Conservation (phyloP, 2,797 vertebrate genomes). For the Tenualosa ilisha region DNA sequence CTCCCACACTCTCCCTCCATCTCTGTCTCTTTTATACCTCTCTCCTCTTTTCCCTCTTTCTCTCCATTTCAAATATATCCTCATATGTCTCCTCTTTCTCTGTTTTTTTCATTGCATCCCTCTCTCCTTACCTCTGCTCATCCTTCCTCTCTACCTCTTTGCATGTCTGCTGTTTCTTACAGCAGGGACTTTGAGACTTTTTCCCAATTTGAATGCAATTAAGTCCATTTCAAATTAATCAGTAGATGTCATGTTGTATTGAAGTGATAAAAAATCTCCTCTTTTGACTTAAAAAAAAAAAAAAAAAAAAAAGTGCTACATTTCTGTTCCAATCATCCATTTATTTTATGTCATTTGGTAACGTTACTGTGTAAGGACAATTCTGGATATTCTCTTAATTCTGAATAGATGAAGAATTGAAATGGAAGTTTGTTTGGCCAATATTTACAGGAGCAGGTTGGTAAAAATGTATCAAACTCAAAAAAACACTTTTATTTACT, state of each 20-base stretch:
- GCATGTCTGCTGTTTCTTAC: not conserved
- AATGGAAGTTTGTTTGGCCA: no score
- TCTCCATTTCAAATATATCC: not conserved
- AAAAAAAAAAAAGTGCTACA: no score
- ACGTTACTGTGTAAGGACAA: no score
- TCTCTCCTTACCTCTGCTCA: not conserved
- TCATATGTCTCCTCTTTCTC: not conserved
- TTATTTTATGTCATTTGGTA: no score
- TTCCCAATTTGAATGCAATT: not conserved
- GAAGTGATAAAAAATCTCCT: not conserved
- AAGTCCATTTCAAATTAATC: not conserved
- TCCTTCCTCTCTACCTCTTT: not conserved
- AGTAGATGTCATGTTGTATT: not conserved
- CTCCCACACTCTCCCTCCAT: constrained; percentile 23
- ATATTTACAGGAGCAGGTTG: no score
- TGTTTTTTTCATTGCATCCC: not conserved
- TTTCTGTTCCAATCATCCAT: no score
- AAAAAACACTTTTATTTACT: no score
- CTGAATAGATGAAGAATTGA: no score
- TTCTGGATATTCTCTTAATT: no score
- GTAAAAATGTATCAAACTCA: no score
- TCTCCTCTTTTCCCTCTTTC: not conserved
- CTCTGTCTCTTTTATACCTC: not conserved
- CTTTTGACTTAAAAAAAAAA: no score
- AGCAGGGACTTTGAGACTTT: no score